Conservation (phyloP, 2,797 vertebrate species). For the Periparus ater region DNA sequence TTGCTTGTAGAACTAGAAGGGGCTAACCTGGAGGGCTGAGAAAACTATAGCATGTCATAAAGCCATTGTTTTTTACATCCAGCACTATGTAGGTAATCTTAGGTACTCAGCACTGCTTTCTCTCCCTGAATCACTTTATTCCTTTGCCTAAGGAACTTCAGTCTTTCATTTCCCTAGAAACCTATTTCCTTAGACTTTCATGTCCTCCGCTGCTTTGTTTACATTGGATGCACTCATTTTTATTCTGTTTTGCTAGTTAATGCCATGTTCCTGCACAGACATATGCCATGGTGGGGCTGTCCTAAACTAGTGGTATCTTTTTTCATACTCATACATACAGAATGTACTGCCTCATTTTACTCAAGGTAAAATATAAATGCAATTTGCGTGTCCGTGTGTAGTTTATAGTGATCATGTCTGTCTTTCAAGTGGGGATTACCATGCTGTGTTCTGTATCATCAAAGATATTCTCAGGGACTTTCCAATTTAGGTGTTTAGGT, state of each 20-base stretch:
- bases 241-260: background rate
- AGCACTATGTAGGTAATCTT: background rate
- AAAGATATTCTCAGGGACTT: background rate
- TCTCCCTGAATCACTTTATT: background rate
- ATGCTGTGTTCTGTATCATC: background rate
- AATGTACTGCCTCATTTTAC: background rate
- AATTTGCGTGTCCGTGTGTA: background rate
- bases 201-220: background rate
- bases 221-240: fast-evolving
- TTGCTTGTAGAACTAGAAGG: background rate
- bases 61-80: background rate
- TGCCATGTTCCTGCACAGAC: background rate
- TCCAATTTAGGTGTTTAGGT: background rate
- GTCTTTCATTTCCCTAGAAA: background rate
- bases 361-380: background rate
- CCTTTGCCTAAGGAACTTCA: background rate
- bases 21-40: background rate
- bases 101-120: background rate
- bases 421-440: background rate
- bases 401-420: background rate
- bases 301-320: background rate
- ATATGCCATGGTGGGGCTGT: background rate
- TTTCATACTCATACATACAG: background rate
- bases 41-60: background rate
- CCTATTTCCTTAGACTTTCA: background rate